Conservation (phyloP, 2,797 vertebrate genomes). For the Myiotriccus ornatus region DNA sequence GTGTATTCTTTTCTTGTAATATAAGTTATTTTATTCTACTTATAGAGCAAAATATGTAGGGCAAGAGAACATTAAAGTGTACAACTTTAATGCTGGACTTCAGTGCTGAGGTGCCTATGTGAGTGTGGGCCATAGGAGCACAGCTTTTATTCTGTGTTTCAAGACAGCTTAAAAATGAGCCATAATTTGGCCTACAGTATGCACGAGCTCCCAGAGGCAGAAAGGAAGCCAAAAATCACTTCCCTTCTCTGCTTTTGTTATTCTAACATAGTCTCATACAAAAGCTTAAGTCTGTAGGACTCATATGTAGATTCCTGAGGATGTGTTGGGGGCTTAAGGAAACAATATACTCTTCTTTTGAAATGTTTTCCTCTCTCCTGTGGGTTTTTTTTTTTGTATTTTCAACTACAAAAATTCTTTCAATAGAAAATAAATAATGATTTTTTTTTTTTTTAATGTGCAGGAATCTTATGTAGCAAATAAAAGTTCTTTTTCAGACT, state of each 20-base stretch:
- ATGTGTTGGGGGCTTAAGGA: conserved; percentile 36
- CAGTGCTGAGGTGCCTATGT: background rate
- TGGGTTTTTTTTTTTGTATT: background rate
- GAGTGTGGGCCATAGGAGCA: background rate
- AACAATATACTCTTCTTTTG: conserved; percentile 3
- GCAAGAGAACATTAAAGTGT: background rate
- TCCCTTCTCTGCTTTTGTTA: conserved; percentile 16
- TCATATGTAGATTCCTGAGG: background rate
- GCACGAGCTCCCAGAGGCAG: conserved; percentile 27
- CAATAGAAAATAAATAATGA: background rate
- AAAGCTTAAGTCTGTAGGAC: conserved; percentile 8
- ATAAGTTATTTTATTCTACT: background rate
- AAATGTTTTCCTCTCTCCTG: background rate
- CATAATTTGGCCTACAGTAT: background rate
- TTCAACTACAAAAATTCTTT: background rate
- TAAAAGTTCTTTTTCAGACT: background rate
- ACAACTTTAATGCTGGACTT: accelerated
- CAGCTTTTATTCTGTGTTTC: background rate
- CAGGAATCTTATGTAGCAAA: background rate
- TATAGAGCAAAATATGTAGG: background rate
- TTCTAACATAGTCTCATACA: conserved; percentile 16
- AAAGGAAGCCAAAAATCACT: conserved; percentile 39
- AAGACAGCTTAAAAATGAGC: background rate
- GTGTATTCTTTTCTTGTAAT: background rate
- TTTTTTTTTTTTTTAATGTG: background rate